These are phyloP conservation scores for Enhydra lutris DNA, from an alignment of 2,113 vertebrate species.

Conservation along the genomic window DNA sequence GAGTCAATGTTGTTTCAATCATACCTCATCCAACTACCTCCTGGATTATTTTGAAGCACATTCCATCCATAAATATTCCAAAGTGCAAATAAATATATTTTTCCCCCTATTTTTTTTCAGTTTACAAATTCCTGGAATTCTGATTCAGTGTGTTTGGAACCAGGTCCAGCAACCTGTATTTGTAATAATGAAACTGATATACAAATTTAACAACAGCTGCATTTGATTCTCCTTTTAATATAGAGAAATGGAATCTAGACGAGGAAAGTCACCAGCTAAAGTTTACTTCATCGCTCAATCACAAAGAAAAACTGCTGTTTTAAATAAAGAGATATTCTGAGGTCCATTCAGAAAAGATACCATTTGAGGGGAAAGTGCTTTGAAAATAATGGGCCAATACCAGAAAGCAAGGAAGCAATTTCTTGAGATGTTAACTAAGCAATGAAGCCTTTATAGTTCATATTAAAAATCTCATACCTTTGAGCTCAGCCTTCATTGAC, in stretches of 20 bases:
- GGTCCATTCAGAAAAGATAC: neutral
- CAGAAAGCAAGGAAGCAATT: conserved; percentile 4
- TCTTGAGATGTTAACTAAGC: conserved; percentile 47
- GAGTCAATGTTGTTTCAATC: conserved; percentile 1
- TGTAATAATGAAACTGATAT: conserved; percentile 8
- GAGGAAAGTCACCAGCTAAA: neutral
- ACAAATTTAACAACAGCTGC: neutral
- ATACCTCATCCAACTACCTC: neutral
- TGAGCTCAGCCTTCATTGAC: conserved; percentile 45
- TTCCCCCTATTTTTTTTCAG: neutral
- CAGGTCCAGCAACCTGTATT: neutral
- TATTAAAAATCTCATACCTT: conserved; percentile 31
- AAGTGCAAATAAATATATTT: neutral
- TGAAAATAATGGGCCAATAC: conserved; percentile 23
- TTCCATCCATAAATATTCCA: conserved; percentile 28
- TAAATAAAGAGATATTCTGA: conserved; percentile 21
- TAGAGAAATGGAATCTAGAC: neutral
- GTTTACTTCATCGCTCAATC: neutral
- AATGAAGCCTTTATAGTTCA: neutral
- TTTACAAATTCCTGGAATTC: neutral
- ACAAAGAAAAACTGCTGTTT: neutral
- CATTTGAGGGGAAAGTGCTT: neutral
- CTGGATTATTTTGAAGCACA: conserved; percentile 40
- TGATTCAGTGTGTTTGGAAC: neutral
- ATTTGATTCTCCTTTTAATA: conserved; percentile 8